Evolutionary conservation across 2,888 invertebrate species (phyloP).

Genomic region (Micoletzkya japonica): DNA sequence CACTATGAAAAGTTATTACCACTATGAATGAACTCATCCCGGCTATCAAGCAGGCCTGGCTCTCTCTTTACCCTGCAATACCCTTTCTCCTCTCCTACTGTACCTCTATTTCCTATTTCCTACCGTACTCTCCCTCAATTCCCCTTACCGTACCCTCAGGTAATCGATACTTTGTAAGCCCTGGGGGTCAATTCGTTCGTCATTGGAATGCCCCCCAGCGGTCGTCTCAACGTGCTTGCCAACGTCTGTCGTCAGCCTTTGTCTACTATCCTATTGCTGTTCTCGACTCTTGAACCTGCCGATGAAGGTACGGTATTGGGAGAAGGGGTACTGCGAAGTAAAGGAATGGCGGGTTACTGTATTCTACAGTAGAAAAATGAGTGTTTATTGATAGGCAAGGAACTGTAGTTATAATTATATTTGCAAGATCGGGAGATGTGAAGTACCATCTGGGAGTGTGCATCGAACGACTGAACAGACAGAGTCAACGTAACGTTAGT

Average conservation of each 20-base stretch:
- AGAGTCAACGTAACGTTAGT: constrained; percentile 69
- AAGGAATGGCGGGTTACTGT: not conserved
- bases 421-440: constrained; percentile 74
- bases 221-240: constrained; percentile 84
- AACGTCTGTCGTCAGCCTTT: constrained; percentile 89
- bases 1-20: constrained; percentile 20
- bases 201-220: constrained; percentile 86
- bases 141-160: too few species aligned
- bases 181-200: constrained; percentile 94
- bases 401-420: not conserved
- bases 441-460: constrained; percentile 90
- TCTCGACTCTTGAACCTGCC: constrained; percentile 86
- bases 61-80: not conserved
- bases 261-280: constrained; percentile 86
- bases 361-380: too few species aligned
- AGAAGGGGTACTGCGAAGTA: not conserved
- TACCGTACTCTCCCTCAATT: too few species aligned
- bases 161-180: constrained; percentile 92
- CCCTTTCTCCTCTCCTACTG: not conserved
- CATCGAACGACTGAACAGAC: constrained; percentile 84
- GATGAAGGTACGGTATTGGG: constrained; percentile 70
- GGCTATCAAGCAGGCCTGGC: constrained; percentile 82
- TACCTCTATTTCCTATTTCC: too few species aligned
- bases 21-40: constrained; percentile 86
- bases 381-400: not conserved